Evolutionary conservation across 1,140 invertebrate species (phyloP).

Genomic region (Euschistus heros): DNA sequence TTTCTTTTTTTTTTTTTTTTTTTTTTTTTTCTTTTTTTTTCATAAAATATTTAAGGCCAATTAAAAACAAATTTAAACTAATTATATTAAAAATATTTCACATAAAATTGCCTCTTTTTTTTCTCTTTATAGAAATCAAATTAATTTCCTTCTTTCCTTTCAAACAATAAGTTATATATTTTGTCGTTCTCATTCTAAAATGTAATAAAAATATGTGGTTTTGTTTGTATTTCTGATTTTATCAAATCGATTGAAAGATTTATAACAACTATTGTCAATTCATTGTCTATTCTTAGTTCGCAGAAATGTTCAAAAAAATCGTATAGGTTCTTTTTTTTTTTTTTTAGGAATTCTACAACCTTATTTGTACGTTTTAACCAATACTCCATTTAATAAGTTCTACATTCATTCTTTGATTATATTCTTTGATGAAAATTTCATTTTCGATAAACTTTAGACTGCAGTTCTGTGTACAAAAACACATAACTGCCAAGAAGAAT

Average conservation of each 20-base stretch:
- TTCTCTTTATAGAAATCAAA: no score
- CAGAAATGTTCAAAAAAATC: neutral
- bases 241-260: neutral
- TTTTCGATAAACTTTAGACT: slow-evolving; percentile 8
- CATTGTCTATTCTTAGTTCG: neutral
- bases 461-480: slow-evolving; percentile 1
- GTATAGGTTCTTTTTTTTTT: neutral
- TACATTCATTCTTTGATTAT: slow-evolving; percentile 11
- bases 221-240: neutral
- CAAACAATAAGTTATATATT: no score
- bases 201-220: no score
- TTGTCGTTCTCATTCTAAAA: no score
- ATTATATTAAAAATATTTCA: no score
- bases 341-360: neutral
- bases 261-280: neutral
- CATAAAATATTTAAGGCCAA: no score
- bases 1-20: no score
- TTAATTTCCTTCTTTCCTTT: no score
- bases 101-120: no score
- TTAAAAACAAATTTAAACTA: no score
- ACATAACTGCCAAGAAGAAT: slow-evolving; percentile 7
- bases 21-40: no score
- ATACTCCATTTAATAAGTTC: slow-evolving; percentile 8
- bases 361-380: neutral
- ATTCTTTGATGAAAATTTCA: slow-evolving; percentile 10